Evolutionary conservation across 2,797 vertebrate species (phyloP), one percentile per base, ranked within the genome.

Genomic region (Champsocephalus esox): DNA sequence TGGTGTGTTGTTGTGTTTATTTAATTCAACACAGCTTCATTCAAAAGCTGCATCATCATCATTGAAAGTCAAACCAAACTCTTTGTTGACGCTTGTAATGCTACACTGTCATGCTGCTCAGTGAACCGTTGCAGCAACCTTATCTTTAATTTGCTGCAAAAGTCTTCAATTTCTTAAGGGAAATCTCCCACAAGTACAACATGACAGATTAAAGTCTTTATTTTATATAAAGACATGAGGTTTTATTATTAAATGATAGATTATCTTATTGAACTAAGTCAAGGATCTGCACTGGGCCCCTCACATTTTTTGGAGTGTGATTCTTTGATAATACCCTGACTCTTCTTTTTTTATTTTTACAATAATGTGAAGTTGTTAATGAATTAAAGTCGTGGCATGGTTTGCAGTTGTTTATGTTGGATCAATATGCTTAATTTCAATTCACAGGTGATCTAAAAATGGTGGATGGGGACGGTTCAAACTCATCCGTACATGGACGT

Each of bases 401-500:
- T 72, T 38, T 67, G 48, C 48, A 49, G 49, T 3, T 41, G 6
- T 71, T 16, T 28, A 17, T 60, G 9, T 8, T 48, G 58, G 21
- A 73, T 55, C 24, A 17, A 63, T 34, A 19, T 70, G 45, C 34
- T 86, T 56, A 41, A 74, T 84, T 70, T 83, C 16, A 73, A 77
- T 83, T 61, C 74, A 80, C 87, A 87, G 87, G 72, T 81, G 64
- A 80, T 82, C 68, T 66, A 76, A 66, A 79, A 67, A 65, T 48
- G 63, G 66, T 48, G 70, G 78, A 70, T 68, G 69, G 62, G 45
- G 65, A 73, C 45, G 34, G 12, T 83, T 87, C 74, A 86, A 84
- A 82, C 38, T 60, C 81, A 75, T 69, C 70, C 9, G 14, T 66
- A 70, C 54, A 70, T 8, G 56, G 70, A 89, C 62, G 66, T 78